Conservation (phyloP, 2,888 invertebrate genomes). For the Drosophila prostipennis region DNA sequence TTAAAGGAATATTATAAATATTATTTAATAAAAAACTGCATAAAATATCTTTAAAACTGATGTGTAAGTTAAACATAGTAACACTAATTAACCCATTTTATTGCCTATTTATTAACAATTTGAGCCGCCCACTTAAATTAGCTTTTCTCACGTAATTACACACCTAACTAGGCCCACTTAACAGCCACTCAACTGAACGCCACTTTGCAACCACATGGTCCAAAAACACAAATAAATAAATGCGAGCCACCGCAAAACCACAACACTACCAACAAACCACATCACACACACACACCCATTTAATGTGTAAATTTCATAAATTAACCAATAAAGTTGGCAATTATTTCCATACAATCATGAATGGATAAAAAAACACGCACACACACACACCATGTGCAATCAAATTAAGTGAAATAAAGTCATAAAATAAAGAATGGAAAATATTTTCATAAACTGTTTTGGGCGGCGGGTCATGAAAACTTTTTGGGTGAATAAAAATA, state of each 20-base stretch:
- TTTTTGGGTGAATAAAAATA: slow-evolving; percentile 14
- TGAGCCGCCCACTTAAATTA: background rate
- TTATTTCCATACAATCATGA: slow-evolving; percentile 68
- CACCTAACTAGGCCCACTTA: slow-evolving; percentile 26
- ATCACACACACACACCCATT: slow-evolving; percentile 25
- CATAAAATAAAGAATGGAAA: slow-evolving; percentile 33
- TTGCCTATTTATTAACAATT: background rate
- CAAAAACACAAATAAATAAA: slow-evolving; percentile 41
- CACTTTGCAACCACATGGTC: slow-evolving; percentile 27
- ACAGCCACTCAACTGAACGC: slow-evolving; percentile 30
- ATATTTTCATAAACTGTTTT: slow-evolving; percentile 44
- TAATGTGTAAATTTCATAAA: slow-evolving; percentile 75
- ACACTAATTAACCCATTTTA: background rate
- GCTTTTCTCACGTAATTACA: slow-evolving; percentile 9
- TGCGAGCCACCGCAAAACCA: slow-evolving; percentile 35
- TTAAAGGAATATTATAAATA: background rate
- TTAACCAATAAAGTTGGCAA: slow-evolving; percentile 69
- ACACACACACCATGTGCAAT: slow-evolving; percentile 23
- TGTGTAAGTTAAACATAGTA: background rate
- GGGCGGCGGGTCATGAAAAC: slow-evolving; percentile 32
- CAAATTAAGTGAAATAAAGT: slow-evolving; percentile 49
- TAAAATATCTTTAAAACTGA: background rate
- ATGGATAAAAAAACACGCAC: slow-evolving; percentile 52
- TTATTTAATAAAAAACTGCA: too few species aligned
- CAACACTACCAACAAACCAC: slow-evolving; percentile 30